Base-by-base conservation (phyloP, 1,140 invertebrate species). In the Augochlora pura region DNA sequence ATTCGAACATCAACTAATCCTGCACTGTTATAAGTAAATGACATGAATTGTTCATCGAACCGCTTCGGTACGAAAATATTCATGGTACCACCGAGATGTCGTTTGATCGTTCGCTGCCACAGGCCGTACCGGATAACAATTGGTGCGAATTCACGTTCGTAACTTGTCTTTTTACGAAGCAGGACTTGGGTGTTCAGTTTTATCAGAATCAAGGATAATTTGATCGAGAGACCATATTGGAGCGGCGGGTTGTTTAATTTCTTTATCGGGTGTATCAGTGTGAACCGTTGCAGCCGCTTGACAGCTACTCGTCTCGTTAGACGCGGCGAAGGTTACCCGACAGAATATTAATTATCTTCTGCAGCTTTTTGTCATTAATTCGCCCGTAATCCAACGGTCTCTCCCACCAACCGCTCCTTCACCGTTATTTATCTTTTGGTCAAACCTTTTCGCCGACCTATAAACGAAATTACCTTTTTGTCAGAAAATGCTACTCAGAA, bases 341-440 rank as follows among this genome's bases (percentile, higher is more conserved):
- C 27, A 23, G 38, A 49, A n/a, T 77, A 77, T 77, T 76, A 77
- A 77, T 81, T 69, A 57, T 64, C 42, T 38, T 64, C 21, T 7
- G 7, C 39, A 46, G 49, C 23, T 77, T 69, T 70, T 57, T 14
- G 63, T 77, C 49, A n/a, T 69, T 57, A 54, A 46, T 57, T 77
- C 52, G 27, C 16, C 46, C 38, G 39, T 10, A 21, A 66, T 67
- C 9, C 63, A 81, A 81, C 60, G 79, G 77, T 67, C 12, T 67
- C 12, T 2, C 10, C 7, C 32, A 4, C 54, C 54, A 65, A 39
- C 21, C 60, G 10, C 38, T 62, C 18, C 32, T 67, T 25, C 14
- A 18, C 32, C 32, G 39, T 49, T 71, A 23, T 71, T 52, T 25
- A 63, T 16, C 18, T 21, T 39, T 62, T 14, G 2, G n/a, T 66